Evolutionary conservation across 1,140 invertebrate species (phyloP).

Genomic region (Rhopalosiphum padi): DNA sequence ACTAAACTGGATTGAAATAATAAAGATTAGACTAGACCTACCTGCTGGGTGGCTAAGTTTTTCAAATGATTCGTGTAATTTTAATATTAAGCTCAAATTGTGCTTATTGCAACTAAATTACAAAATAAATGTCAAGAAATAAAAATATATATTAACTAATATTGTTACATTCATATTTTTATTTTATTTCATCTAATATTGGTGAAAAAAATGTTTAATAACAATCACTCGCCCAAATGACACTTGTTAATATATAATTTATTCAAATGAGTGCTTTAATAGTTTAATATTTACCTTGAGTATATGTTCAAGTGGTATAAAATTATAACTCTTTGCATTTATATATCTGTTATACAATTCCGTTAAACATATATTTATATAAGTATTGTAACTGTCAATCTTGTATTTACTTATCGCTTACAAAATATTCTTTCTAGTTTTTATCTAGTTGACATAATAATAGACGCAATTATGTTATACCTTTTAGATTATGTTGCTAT

Average conservation of each 20-base stretch:
- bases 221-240: not conserved
- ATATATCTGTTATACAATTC: not conserved
- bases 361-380: not conserved
- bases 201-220: not conserved
- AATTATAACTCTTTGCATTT: not conserved
- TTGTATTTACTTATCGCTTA: not conserved
- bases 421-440: not conserved
- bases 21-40: not conserved
- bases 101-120: not conserved
- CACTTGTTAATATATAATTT: not conserved
- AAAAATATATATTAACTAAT: not conserved
- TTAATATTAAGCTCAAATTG: not conserved
- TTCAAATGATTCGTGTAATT: not conserved
- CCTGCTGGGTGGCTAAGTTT: not conserved
- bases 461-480: not conserved
- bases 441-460: not conserved
- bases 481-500: not conserved
- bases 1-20: not conserved
- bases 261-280: slow-evolving; percentile 9
- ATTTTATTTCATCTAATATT: not conserved
- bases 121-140: not conserved
- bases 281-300: not conserved
- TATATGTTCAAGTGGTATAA: not conserved
- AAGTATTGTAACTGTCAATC: not conserved
- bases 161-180: not conserved